Conservation (phyloP, 2,888 invertebrate species). For the Saturnia japonica region DNA sequence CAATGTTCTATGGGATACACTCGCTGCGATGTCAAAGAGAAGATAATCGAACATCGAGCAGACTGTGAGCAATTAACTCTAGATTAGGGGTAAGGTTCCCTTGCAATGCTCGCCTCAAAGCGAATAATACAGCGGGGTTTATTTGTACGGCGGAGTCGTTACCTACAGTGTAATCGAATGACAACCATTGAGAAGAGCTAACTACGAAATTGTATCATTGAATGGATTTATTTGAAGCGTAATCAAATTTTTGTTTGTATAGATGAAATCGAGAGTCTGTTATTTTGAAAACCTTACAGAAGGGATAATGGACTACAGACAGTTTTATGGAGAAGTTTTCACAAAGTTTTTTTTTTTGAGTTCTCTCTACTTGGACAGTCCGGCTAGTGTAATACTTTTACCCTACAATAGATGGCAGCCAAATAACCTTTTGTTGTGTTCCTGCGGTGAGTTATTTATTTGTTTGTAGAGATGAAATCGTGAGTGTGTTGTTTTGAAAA, state of each 20-base stretch:
- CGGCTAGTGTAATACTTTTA: too few relatives aligned
- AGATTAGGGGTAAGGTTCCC: slow-evolving; percentile 56
- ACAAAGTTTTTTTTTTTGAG: too few relatives aligned
- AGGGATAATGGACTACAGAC: not conserved
- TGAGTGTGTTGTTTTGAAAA: too few relatives aligned
- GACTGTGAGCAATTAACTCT: slow-evolving; percentile 59
- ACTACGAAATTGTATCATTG: slow-evolving; percentile 1
- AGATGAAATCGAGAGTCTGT: not conserved
- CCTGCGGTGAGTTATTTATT: too few relatives aligned
- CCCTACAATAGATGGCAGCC: too few relatives aligned
- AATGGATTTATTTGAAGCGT: not conserved
- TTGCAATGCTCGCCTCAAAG: slow-evolving; percentile 42
- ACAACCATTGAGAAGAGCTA: slow-evolving; percentile 47
- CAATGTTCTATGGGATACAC: not conserved
- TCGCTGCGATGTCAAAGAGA: slow-evolving; percentile 17
- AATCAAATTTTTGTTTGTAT: not conserved
- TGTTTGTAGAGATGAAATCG: too few relatives aligned
- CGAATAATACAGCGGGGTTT: slow-evolving; percentile 58
- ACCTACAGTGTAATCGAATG: slow-evolving; percentile 51
- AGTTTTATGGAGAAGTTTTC: not conserved
- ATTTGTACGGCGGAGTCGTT: slow-evolving; percentile 53
- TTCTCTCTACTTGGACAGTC: too few relatives aligned
- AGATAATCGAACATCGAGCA: slow-evolving; percentile 52
- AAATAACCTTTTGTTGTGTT: too few relatives aligned
- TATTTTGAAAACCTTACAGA: not conserved